Base-by-base conservation (phyloP, 92 coral and sea anemone genomes). In the Paragorgia papillata region DNA sequence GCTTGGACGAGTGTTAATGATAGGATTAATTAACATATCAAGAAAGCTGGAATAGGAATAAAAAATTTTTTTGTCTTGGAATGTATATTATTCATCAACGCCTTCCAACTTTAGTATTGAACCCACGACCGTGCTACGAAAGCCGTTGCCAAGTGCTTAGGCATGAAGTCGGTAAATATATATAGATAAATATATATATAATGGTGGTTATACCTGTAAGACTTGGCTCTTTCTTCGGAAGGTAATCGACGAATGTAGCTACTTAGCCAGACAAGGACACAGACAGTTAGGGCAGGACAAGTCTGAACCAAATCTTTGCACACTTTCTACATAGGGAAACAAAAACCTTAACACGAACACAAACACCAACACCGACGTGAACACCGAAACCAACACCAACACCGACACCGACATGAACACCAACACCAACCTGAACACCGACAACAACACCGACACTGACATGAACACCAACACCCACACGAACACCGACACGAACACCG, bases 231-330 rank as follows among this genome's bases (percentile, higher is more conserved):
- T 54, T 90, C 90, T 20, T 90, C 97, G 29, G 84, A 75, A 17
- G 88, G 86, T 59, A 90, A 73, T 20, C 83, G 82, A 40, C 83
- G 75, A 21, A 83, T 88, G 57, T 85, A 86, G 5, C 97, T 91
- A 67, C 97, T 88, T 73, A 91, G 82, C 97, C 97, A 90, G 0
- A 89, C 88, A 70, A 91, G 87, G 20, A 89, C 88, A 67, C 97
- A 90, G 39, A 90, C 86, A 4, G 97, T 87, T 75, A 90, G 80
- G 6, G 92, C 97, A 7, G 92, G 97, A 10, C 81, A 91, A 41
- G 87, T 88, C 64, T 85, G 89, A 50, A 85, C 89, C 68, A 90
- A 63, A 53, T 84, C 86, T 54, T 88, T 87, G 66, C 90, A 85
- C n/a, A 90, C 82, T 76, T 85, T 88, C 97, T 90, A 28, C 14